Evolutionary conservation across 2,113 vertebrate genomes (phyloP), one percentile per base, ranked within the genome.

Genomic region (Holacanthus passer): DNA sequence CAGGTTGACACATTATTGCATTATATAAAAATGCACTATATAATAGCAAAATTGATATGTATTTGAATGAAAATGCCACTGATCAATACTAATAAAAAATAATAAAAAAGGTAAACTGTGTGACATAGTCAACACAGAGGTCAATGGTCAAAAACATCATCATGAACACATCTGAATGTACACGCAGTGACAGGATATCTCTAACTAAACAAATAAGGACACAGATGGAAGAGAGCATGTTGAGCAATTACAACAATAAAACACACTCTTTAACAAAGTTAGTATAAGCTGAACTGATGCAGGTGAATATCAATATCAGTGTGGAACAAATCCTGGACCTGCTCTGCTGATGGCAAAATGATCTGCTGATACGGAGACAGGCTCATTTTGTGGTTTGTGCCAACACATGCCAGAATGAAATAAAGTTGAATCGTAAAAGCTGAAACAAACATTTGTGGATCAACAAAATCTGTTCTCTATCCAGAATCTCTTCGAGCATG

Each of bases 381-480:
- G 56, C 32, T 67, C 50, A 27, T 27, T 83, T 72, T 75, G 7
- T 53, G 24, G 19, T 73, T 55, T 32, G 53, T 59, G 19, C 70
- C 41, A 32, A 32, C 24, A 72, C 37, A 16, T 53, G 66, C 45
- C 52, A 47, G n/a, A n/a, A 35, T 69, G 7, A 72, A 63, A 41
- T 41, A 2, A n/a, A 45, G 35, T 71, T 66, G 31, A 71, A 65
- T 7, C 13, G 64, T 12, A 53, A 53, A 50, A 73, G 39, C 41
- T 79, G 58, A 64, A 80, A 69, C 43, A 69, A 82, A 75, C 72
- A 48, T 59, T 70, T 58, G 50, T 48, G 63, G 80, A 83, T 83
- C 56, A 83, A 80, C 71, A 27, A 59, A 73, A 80, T 81, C 72
- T 62, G 52, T 43, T 65, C 64, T 55, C 16, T 55, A 68, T 50